Conservation (phyloP, 2,113 vertebrate species). For the Lucifuga dentata region DNA sequence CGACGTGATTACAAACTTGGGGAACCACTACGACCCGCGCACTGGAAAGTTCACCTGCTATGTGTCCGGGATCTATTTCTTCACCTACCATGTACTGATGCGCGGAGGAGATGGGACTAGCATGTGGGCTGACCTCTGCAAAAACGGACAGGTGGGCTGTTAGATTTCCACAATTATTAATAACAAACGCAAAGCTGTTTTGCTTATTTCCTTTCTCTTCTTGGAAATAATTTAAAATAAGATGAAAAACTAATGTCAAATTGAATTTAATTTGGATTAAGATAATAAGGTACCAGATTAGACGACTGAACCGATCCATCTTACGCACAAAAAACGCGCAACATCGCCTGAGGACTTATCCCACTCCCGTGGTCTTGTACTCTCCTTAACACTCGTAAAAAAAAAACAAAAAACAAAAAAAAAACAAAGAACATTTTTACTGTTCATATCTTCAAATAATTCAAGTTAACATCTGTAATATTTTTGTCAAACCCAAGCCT, state of each 20-base stretch:
- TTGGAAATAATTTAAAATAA: no score
- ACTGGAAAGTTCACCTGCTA: slow-evolving; percentile 94
- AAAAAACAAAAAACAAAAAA: not conserved
- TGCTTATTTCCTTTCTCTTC: no score
- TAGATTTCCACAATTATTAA: no score
- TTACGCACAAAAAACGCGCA: slow-evolving; percentile 46
- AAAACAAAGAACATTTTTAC: not conserved
- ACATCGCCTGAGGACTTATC: rapidly evolving
- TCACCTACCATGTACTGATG: slow-evolving; percentile 92
- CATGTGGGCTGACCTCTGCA: slow-evolving; percentile 94
- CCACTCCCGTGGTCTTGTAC: not conserved
- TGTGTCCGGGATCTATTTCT: slow-evolving; percentile 91
- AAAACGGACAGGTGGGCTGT: slow-evolving; percentile 89
- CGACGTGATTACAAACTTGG: slow-evolving; percentile 85
- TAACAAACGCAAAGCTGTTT: no score
- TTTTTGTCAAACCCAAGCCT: not conserved
- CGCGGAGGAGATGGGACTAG: slow-evolving; percentile 91
- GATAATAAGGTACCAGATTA: no score
- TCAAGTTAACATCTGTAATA: not conserved
- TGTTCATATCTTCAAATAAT: not conserved
- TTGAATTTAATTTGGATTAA: not conserved
- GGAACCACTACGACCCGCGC: slow-evolving; percentile 82
- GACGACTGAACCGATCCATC: no score
- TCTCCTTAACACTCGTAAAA: not conserved
- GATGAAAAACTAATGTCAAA: no score